Conservation (phyloP, 2,888 invertebrate genomes). For the Sycophila texana region DNA sequence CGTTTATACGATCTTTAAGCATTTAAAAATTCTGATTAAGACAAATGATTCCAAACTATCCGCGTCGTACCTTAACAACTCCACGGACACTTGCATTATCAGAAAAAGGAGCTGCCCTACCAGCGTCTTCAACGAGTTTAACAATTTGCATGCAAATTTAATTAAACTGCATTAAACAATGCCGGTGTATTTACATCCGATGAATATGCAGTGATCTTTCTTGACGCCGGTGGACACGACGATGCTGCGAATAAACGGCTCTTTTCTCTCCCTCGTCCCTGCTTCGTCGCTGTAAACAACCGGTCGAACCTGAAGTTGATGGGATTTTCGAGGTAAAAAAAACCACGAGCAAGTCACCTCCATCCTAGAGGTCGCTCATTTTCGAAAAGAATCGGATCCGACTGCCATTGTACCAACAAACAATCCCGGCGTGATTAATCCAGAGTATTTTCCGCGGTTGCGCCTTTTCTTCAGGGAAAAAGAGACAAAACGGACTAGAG, state of each 20-base stretch:
- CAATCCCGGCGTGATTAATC: slow-evolving; percentile 65
- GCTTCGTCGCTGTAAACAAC: slow-evolving; percentile 20
- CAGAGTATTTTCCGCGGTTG: slow-evolving; percentile 59
- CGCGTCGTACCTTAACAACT: too few relatives aligned
- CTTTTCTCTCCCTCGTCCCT: neutral
- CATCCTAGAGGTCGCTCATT: slow-evolving; percentile 37
- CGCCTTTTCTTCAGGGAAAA: slow-evolving; percentile 52
- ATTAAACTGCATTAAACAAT: slow-evolving; percentile 21
- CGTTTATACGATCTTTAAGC: too few relatives aligned
- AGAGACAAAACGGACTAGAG: slow-evolving; percentile 7
- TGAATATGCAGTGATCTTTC: too few relatives aligned
- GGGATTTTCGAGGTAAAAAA: slow-evolving; percentile 29
- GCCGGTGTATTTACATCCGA: neutral
- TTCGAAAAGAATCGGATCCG: slow-evolving; percentile 60
- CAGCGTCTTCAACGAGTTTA: neutral
- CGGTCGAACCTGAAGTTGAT: slow-evolving; percentile 20
- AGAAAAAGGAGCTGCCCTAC: too few relatives aligned
- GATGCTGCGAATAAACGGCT: neutral
- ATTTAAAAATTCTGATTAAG: too few relatives aligned
- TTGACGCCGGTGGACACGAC: too few relatives aligned
- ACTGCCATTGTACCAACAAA: slow-evolving; percentile 64
- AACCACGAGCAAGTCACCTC: too few relatives aligned
- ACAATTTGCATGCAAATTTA: slow-evolving; percentile 21
- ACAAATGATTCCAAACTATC: too few relatives aligned
- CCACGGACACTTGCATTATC: too few relatives aligned